Evolutionary conservation across 2,113 vertebrate genomes (phyloP), one percentile per base, ranked within the genome.

Genomic region (Elgaria multicarinata): DNA sequence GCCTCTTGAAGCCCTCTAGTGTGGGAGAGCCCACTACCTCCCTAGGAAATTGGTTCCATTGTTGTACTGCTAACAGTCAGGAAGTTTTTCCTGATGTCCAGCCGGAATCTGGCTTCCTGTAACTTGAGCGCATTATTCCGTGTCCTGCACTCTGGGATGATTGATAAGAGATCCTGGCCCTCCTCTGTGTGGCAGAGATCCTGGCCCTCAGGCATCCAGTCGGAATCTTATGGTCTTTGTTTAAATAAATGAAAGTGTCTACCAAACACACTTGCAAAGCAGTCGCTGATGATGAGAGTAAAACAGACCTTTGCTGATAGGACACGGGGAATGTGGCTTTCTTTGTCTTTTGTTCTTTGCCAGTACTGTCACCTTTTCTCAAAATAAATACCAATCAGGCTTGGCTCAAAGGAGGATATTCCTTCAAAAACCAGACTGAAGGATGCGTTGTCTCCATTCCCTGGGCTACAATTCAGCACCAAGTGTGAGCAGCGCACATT

Each of bases 401-500:
- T 83, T 69, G 42, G 28, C 24, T 18, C n/a, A 62, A 90, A 84
- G 67, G 24, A 74, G 90, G 24, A 22, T 31, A 4, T 36, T 90
- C 75, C 87, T 79, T 9, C 67, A 50, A 87, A 42, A 74, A 2
- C 6, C 81, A 90, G n/a, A 20, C 85, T 20, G 89, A 87, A 28
- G 82, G 85, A 76, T 1, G 28, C 53, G 16, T 75, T 5, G 14
- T 88, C 44, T 86, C 85, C 89, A 71, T 74, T 94, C 67, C 85
- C 77, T 87, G 90, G 88, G 89, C 85, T 81, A 42, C 87, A 85
- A 92, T 86, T 91, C 12, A 0, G 79, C 83, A 74, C 87, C 6
- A 6, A 86, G 64, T 76, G 88, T 89, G 83, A 91, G 88, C 78
- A 91, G 74, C 62, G 81, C 72, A 74, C 44, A 92, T 94, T 95